Conservation (phyloP, 2,888 invertebrate species). For the Glomeris marginata region DNA sequence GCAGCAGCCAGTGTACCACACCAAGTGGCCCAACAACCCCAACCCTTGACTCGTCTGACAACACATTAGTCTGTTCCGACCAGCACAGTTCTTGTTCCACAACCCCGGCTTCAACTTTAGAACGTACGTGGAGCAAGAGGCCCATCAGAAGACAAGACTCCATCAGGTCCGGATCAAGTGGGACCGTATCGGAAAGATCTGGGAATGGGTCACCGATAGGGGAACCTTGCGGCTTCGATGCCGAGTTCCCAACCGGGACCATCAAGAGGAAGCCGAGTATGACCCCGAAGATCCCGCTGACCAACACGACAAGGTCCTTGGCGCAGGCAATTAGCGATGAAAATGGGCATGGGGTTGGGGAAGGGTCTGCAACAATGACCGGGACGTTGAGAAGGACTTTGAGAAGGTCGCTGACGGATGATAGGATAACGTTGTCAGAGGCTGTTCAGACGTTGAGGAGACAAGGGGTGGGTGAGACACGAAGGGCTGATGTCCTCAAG, state of each 20-base stretch:
- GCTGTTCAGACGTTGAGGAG: slow-evolving; percentile 10
- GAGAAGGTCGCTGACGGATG: slow-evolving; percentile 18
- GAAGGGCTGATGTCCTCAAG: not conserved
- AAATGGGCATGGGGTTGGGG: slow-evolving; percentile 21
- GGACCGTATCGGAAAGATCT: slow-evolving; percentile 45
- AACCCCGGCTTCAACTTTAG: slow-evolving; percentile 16
- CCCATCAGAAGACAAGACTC: slow-evolving; percentile 34
- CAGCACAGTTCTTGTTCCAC: slow-evolving; percentile 8
- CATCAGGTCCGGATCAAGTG: slow-evolving; percentile 55
- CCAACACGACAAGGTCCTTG: slow-evolving; percentile 74
- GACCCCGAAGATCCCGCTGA: slow-evolving; percentile 71
- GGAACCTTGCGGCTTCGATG: slow-evolving; percentile 34
- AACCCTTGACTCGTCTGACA: slow-evolving; percentile 2
- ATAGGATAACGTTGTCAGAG: slow-evolving; percentile 14
- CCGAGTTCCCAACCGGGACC: slow-evolving; percentile 44
- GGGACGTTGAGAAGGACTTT: slow-evolving; percentile 19
- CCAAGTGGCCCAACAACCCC: slow-evolving; percentile 12
- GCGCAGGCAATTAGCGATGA: slow-evolving; percentile 62
- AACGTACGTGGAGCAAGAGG: slow-evolving; percentile 21
- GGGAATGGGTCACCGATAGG: slow-evolving; percentile 57
- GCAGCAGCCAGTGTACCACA: slow-evolving; percentile 13
- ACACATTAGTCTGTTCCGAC: slow-evolving; percentile 16
- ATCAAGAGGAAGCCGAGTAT: slow-evolving; percentile 77
- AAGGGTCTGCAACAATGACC: slow-evolving; percentile 14
- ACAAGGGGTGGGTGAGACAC: slow-evolving; percentile 1